These are phyloP conservation scores for Microcebus ravelobensis DNA, from an alignment of 2,113 vertebrate species.

Conservation along the genomic window DNA sequence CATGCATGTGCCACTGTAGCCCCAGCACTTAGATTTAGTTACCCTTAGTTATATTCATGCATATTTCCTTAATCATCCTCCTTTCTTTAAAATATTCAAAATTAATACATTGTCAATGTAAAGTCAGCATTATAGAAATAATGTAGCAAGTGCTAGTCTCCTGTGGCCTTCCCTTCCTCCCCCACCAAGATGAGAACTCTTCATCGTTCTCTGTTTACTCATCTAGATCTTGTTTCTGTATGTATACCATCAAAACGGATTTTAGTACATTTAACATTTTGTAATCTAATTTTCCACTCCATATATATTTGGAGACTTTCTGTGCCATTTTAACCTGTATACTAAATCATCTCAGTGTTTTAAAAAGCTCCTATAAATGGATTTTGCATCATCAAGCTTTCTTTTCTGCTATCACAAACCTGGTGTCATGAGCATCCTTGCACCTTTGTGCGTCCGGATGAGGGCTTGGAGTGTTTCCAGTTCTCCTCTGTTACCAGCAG, in stretches of 20 bases:
- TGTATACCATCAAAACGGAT: background rate
- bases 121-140: background rate
- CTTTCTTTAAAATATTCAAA: background rate
- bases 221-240: background rate
- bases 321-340: background rate
- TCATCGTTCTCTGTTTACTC: background rate
- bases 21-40: background rate
- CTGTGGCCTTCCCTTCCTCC: background rate
- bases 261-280: background rate
- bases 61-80: background rate
- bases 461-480: background rate
- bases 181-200: background rate
- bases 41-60: background rate
- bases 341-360: background rate
- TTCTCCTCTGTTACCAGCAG: too few relatives aligned
- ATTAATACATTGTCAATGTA: background rate
- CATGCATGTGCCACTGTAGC: accelerated
- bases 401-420: background rate
- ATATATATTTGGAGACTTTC: background rate
- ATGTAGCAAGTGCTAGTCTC: background rate
- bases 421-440: background rate
- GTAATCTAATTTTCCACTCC: background rate
- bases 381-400: background rate
- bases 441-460: background rate
- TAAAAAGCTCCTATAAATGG: background rate